These are phyloP conservation scores for Hydropotes inermis DNA, from an alignment of 2,113 vertebrate species.

Conservation along the genomic window DNA sequence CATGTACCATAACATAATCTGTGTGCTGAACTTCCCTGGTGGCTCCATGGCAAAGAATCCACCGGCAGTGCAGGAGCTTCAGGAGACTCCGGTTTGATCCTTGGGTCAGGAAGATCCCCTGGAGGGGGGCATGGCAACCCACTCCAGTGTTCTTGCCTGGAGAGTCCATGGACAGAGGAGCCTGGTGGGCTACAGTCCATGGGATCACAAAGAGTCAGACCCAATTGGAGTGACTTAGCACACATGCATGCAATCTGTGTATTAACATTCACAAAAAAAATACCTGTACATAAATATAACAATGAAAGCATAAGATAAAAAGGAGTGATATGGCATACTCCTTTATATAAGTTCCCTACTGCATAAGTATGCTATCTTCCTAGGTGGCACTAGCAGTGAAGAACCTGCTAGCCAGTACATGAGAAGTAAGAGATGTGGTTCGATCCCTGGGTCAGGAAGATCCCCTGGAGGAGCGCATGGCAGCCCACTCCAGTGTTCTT, in stretches of 20 bases:
- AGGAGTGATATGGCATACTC: neutral
- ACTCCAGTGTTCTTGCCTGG: neutral
- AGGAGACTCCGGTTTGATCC: neutral
- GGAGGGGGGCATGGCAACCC: neutral
- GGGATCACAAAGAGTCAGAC: neutral
- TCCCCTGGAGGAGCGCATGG: neutral
- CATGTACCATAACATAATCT: neutral
- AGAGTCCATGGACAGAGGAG: neutral
- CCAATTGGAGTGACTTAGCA: neutral
- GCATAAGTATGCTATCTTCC: neutral
- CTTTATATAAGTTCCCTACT: neutral
- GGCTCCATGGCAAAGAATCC: neutral
- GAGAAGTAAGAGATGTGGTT: neutral
- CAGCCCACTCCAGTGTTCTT: neutral
- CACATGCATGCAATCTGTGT: neutral
- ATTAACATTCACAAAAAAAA: neutral
- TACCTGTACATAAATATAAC: neutral
- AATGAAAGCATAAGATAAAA: neutral
- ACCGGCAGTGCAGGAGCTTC: neutral
- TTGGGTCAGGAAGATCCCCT: neutral
- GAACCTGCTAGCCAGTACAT: neutral
- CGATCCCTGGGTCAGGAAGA: neutral
- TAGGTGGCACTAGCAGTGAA: neutral
- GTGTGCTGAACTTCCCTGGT: neutral
- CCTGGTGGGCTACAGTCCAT: neutral